phyloP scores from a whole-genome alignment of 2,888 invertebrate species.

The Cephus pygmeus region DNA sequence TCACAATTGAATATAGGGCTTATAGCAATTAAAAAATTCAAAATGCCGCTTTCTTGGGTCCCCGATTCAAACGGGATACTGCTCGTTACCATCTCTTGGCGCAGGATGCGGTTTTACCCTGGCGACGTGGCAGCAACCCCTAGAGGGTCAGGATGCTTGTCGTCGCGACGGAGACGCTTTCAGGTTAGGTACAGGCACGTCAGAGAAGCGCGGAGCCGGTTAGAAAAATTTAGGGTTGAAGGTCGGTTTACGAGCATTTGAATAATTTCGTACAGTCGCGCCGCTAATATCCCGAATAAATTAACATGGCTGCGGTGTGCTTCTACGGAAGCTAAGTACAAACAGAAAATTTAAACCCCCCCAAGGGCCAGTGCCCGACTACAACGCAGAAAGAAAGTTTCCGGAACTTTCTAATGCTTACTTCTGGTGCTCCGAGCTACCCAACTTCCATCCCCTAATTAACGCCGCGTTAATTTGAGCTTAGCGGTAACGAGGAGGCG shows the following conservation, averaged over 20 bases:
- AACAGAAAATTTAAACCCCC: background rate
- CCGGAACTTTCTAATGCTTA: background rate
- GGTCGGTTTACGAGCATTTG: background rate
- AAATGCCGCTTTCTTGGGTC: background rate
- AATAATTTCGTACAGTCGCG: background rate
- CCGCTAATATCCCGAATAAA: background rate
- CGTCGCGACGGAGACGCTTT: background rate
- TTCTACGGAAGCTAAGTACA: background rate
- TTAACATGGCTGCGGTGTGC: background rate
- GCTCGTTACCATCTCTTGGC: background rate
- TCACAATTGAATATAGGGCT: too few species aligned
- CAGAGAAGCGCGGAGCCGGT: background rate
- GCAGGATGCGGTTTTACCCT: background rate
- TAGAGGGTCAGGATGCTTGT: background rate
- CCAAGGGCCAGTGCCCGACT: background rate
- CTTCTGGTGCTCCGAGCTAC: background rate
- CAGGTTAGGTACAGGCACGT: background rate
- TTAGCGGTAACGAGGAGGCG: background rate
- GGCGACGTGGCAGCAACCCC: background rate
- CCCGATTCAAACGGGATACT: background rate
- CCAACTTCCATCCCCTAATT: conserved; percentile 11
- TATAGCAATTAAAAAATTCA: background rate
- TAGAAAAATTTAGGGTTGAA: background rate
- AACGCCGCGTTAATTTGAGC: conserved; percentile 11
- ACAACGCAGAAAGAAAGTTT: conserved; percentile 1